phyloP scores from a whole-genome alignment of 2,113 vertebrate genomes.

The Xiphophorus maculatus region DNA sequence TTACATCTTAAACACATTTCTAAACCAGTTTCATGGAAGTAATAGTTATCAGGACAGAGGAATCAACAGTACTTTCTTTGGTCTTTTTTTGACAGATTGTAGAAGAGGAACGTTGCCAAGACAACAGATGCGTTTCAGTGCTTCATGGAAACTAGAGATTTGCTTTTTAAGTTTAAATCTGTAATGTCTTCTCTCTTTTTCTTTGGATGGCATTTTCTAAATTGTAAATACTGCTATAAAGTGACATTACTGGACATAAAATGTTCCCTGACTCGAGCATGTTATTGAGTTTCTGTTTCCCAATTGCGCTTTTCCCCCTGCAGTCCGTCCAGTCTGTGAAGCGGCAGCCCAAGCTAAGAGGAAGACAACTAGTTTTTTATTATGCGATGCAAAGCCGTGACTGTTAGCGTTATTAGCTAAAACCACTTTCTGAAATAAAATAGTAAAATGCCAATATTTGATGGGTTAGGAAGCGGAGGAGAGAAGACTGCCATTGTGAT shows the following conservation, averaged over 20 bases:
- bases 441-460: constrained; percentile 90
- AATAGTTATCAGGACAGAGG: neutral
- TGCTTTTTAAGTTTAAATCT: neutral
- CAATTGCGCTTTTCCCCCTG: constrained; percentile 14
- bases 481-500: constrained; percentile 95
- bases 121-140: neutral
- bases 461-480: constrained; percentile 90
- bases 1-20: neutral
- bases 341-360: constrained; percentile 48
- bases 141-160: neutral
- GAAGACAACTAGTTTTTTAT: constrained; percentile 44
- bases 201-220: neutral
- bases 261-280: too few relatives aligned
- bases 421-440: neutral
- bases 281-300: neutral
- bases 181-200: neutral
- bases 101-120: neutral
- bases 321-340: constrained; percentile 33
- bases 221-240: neutral
- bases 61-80: neutral
- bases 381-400: constrained; percentile 17
- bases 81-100: neutral
- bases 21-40: neutral
- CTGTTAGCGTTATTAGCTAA: neutral
- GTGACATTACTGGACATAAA: neutral